A percentile compares a stretch with the other conserved stretches of the same genome.
phyloP scores from a whole-genome alignment of 2,888 invertebrate genomes.

The Microctonus brassicae region DNA sequence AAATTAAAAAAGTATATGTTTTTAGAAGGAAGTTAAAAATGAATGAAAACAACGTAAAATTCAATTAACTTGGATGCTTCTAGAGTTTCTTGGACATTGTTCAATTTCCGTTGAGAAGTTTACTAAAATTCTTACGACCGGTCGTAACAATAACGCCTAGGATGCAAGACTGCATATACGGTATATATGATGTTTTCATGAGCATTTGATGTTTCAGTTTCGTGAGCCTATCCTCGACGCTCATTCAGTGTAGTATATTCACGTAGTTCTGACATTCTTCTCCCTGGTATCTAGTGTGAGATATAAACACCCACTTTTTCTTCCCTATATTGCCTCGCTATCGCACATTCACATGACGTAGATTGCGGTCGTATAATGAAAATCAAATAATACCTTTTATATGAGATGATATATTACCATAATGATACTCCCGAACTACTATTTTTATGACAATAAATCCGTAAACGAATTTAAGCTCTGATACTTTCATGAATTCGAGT shows the following conservation, averaged over 20 bases:
- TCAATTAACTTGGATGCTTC: constrained; percentile 30
- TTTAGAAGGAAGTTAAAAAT: no score
- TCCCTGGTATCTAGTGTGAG: not conserved
- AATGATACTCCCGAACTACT: no score
- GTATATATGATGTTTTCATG: constrained; percentile 28
- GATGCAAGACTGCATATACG: constrained; percentile 15
- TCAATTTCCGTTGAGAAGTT: constrained; percentile 32
- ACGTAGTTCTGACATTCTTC: constrained; percentile 13
- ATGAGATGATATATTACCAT: constrained; percentile 51
- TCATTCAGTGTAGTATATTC: constrained; percentile 8
- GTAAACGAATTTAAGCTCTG: constrained; percentile 53
- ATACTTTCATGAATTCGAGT: constrained; percentile 49
- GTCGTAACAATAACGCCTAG: constrained; percentile 34
- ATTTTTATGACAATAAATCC: constrained; percentile 43
- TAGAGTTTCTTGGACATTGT: constrained; percentile 23
- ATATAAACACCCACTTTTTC: constrained; percentile 10
- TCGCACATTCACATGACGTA: constrained; percentile 6
- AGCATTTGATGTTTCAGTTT: constrained; percentile 34
- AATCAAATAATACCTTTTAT: constrained; percentile 55
- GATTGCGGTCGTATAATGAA: constrained; percentile 50
- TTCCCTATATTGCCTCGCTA: not conserved
- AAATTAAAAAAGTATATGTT: no score
- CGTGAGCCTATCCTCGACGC: constrained; percentile 18
- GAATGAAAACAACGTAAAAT: constrained; percentile 10
- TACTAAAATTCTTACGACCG: constrained; percentile 34